Conservation (phyloP, 2,113 vertebrate genomes). For the Xenopus tropicalis region UCB_Xtro_10.0 CM004443.2:50405501-50406000, state of each 20-base stretch:
- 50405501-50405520: too few species aligned
- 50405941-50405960: background rate
- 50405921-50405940: constrained; percentile 18
- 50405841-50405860: constrained; percentile 19
- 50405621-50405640: too few species aligned
- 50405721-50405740: constrained; percentile 1
- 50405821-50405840: background rate
- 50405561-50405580: too few species aligned
- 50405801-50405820: constrained; percentile 4
- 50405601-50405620: too few species aligned
- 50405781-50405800: background rate
- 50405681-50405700: background rate
- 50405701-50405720: background rate
- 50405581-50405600: too few species aligned
- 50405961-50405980: too few species aligned
- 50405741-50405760: background rate
- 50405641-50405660: too few species aligned
- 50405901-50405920: background rate
- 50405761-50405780: background rate
- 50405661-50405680: background rate
- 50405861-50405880: constrained; percentile 10
- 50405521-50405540: too few species aligned
- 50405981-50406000: too few species aligned
- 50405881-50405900: constrained; percentile 9
- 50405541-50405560: too few species aligned